Base-by-base conservation (phyloP, 1,140 invertebrate species). In the Thaumetopoea pityocampa region DNA sequence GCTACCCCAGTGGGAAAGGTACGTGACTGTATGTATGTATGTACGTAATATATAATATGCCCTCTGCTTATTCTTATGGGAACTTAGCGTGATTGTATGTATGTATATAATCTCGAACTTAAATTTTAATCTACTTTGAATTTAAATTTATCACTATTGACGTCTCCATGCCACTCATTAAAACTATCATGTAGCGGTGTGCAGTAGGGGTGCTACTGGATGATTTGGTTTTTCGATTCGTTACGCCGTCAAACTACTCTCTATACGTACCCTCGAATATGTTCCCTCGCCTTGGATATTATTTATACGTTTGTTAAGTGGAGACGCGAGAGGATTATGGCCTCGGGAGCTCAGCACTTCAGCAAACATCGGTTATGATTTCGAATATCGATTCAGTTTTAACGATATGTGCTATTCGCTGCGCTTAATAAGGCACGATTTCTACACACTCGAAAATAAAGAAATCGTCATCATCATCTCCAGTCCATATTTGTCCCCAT, bases 201-300 rank as follows among this genome's bases (percentile, higher is more conserved):
- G 64, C 67, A 64, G 62, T 70, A 81, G 79, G 79, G 79, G 79
- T 74, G 74, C 74, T 68, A 81, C 79, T 84, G 77, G 77, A 84
- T 84, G 79, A 84, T 84, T 84, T 84, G 79, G 79, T 84, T 84
- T 84, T 80, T 78, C 79, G 79, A 84, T 84, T 84, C 79, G 79
- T 84, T 84, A 84, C 77, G 79, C 79, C 65, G 77, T 76, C 79
- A 81, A 83, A 81, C 77, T 81, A 84, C 79, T 77, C 79, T 77
- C 67, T 67, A 67, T 54, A 59, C 59, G 63, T 71, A 76, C 73
- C 77, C 74, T 73, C 73, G 70, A 79, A 78, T 78, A 76, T 76
- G 79, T 78, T 78, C 79, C 77, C 77, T 77, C 71, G 67, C 65
- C 74, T 76, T 79, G 73, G 80, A 76, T 84, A 84, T 84, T 84